Evolutionary conservation across 2,888 invertebrate species (phyloP), one percentile per base, ranked within the genome.

Genomic region (Drosophila acutilabella): DNA sequence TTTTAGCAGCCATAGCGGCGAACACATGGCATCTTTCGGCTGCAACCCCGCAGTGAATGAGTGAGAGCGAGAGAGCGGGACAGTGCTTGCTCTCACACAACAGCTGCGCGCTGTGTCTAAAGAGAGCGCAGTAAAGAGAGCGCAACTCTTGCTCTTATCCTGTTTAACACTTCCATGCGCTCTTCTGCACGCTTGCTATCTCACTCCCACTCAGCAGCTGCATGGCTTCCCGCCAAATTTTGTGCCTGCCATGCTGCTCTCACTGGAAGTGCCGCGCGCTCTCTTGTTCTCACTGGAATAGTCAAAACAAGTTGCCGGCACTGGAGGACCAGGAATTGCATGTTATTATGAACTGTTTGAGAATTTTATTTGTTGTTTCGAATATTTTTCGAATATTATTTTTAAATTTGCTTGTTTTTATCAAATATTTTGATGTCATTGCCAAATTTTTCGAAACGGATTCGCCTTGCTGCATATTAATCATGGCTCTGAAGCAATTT

Each of bases 151-250:
- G 42, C 71, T 77, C 68, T 76, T 78, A 76, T 82, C 82, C 81
- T 81, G 80, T 51, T 69, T 72, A 68, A 74, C 74, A 68, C 74
- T 89, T 87, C 66, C 76, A 52, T 16, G 65, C 64, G 68, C 78
- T 70, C 76, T 80, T 71, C 23, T 13, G 40, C 16, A 36, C n/a
- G 44, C 41, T 11, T 26, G 72, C 71, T 67, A 48, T 82, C 79
- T 71, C 71, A 36, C 56, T 71, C 64, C 7, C 54, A 53, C 80
- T 23, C 74, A 82, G 57, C 73, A 71, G 74, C 64, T 70, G 50
- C 50, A 48, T 64, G 66, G 73, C 78, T 90, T 89, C 86, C 88
- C 90, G 90, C 89, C 89, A 89, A 90, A 79, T 69, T 69, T 60
- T 50, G 62, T 48, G 20, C n/a, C 16, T 65, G 65, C 41, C 62